Percentiles rank a stretch among this genome's conserved stretches.
Evolutionary conservation across 2,888 invertebrate species (phyloP).

Genomic region (Conops quadrifasciatus): DNA sequence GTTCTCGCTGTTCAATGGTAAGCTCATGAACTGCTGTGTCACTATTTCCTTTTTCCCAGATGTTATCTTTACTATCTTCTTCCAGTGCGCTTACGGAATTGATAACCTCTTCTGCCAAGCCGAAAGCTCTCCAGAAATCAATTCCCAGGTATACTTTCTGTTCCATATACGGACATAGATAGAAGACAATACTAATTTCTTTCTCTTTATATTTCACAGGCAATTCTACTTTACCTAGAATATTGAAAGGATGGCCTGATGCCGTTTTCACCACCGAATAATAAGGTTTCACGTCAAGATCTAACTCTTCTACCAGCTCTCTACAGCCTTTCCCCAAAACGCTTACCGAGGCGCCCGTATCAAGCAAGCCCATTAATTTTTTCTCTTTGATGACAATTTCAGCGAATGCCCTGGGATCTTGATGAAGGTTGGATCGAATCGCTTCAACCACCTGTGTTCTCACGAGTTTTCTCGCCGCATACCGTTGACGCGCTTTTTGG

Average conservation of each 20-base stretch:
- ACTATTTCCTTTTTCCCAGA: background rate
- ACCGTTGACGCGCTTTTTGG: background rate
- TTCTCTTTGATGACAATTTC: background rate
- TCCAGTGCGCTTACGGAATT: background rate
- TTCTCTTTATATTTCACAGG: background rate
- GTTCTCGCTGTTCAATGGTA: background rate
- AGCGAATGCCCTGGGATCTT: background rate
- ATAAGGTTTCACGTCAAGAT: background rate
- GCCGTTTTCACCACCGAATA: background rate
- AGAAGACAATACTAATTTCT: background rate
- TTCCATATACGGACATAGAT: conserved; percentile 23
- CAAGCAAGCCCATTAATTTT: background rate
- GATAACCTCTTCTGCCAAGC: conserved; percentile 27
- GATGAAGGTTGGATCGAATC: background rate
- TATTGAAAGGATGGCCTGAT: background rate
- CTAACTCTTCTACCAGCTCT: background rate
- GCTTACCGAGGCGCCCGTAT: background rate
- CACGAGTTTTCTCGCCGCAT: background rate
- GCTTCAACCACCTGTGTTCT: background rate
- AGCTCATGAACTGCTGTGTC: conserved; percentile 14
- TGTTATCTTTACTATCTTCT: too few relatives aligned
- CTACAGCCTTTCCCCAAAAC: background rate
- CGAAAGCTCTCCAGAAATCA: conserved; percentile 39
- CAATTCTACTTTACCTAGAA: background rate
- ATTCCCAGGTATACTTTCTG: conserved; percentile 36